Evolutionary conservation across 2,888 invertebrate genomes (phyloP).

Genomic region (Subacronicta megacephala): DNA sequence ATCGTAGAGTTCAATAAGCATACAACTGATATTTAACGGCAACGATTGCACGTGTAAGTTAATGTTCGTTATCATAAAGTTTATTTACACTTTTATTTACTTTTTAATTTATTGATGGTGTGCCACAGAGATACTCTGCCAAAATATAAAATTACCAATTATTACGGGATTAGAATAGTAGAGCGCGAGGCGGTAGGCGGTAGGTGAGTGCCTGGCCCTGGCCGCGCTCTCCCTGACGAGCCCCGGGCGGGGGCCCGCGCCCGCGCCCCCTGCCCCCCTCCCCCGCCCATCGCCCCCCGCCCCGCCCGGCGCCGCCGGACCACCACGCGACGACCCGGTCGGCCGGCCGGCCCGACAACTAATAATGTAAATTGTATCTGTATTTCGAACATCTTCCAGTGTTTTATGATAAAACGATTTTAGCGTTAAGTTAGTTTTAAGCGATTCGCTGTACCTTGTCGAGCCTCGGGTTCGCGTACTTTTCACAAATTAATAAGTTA

Average conservation of each 20-base stretch:
- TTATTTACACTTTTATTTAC: slow-evolving; percentile 89
- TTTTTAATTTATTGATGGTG: slow-evolving; percentile 89
- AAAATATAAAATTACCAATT: slow-evolving; percentile 89
- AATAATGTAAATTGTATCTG: slow-evolving; percentile 75
- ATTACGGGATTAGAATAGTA: slow-evolving; percentile 70
- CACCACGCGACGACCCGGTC: slow-evolving; percentile 65
- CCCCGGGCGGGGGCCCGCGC: slow-evolving; percentile 30
- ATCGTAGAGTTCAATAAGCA: slow-evolving; percentile 82
- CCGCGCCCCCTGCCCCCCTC: slow-evolving; percentile 58
- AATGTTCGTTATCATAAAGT: slow-evolving; percentile 87
- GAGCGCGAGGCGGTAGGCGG: slow-evolving; percentile 38
- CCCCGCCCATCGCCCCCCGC: slow-evolving; percentile 57
- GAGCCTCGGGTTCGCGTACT: slow-evolving; percentile 77
- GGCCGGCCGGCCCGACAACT: slow-evolving; percentile 52
- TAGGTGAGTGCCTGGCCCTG: slow-evolving; percentile 32
- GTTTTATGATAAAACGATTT: slow-evolving; percentile 83
- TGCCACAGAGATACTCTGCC: slow-evolving; percentile 90
- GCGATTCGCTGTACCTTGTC: slow-evolving; percentile 82
- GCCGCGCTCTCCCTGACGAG: slow-evolving; percentile 54
- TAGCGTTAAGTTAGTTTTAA: slow-evolving; percentile 83
- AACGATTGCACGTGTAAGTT: slow-evolving; percentile 88
- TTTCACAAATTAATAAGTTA: slow-evolving; percentile 86
- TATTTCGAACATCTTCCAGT: slow-evolving; percentile 87
- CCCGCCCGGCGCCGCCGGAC: slow-evolving; percentile 58
- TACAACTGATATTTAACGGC: slow-evolving; percentile 87